Evolutionary conservation across 2,797 vertebrate species (phyloP).

Genomic region (Mallotus villosus): DNA sequence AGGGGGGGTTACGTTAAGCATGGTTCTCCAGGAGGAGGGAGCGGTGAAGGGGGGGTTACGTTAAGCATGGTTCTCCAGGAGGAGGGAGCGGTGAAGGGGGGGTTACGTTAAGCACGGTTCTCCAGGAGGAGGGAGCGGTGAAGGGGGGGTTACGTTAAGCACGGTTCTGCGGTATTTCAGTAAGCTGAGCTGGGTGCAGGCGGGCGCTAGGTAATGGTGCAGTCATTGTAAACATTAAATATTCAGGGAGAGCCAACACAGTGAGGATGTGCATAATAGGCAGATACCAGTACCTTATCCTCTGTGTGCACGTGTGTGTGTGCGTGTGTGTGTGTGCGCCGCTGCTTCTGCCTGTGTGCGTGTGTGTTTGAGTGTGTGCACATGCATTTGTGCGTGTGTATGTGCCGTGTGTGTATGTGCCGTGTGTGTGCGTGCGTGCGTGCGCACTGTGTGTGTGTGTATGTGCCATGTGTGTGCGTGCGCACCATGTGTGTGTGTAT

Average conservation of each 20-base stretch:
- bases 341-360: constrained; percentile 45
- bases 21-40: too few relatives aligned
- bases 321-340: constrained; percentile 21
- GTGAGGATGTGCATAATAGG: constrained; percentile 71
- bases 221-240: constrained; percentile 75
- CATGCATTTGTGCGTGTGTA: constrained; percentile 3
- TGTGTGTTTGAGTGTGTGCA: neutral
- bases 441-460: constrained; percentile 2
- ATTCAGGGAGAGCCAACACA: constrained; percentile 71
- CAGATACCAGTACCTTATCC: constrained; percentile 61
- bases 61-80: constrained; percentile 44
- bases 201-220: constrained; percentile 66
- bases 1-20: constrained; percentile 46
- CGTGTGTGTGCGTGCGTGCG: constrained; percentile 31
- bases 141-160: constrained; percentile 45
- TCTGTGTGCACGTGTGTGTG: constrained; percentile 1
- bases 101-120: constrained; percentile 49
- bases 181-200: constrained; percentile 54
- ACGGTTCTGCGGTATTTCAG: constrained; percentile 56
- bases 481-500: neutral
- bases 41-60: constrained; percentile 44
- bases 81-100: too few relatives aligned
- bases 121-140: neutral
- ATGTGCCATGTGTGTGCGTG: constrained; percentile 25
- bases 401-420: neutral